phyloP scores from a whole-genome alignment of 1,140 invertebrate genomes.

The Bombus polaris region DNA sequence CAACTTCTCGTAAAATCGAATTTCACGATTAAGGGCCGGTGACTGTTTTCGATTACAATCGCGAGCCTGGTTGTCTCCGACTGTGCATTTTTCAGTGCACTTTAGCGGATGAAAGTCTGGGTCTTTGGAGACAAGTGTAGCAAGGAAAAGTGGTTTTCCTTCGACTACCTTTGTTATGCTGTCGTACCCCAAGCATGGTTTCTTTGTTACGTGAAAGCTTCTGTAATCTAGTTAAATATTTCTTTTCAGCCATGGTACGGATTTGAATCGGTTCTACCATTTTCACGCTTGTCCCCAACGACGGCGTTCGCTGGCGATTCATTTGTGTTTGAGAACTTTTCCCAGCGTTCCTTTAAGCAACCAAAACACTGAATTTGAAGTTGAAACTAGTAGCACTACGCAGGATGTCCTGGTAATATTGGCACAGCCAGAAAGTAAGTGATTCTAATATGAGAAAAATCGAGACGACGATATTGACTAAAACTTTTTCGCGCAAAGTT shows the following conservation, averaged over 20 bases:
- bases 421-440: too few relatives aligned
- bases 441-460: too few relatives aligned
- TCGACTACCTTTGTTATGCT: too few relatives aligned
- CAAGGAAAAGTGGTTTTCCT: slow-evolving; percentile 9
- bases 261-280: not conserved
- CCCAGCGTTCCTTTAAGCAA: not conserved
- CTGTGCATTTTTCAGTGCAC: slow-evolving; percentile 22
- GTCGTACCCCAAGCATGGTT: too few relatives aligned
- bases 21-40: not conserved
- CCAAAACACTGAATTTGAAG: too few relatives aligned
- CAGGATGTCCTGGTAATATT: too few relatives aligned
- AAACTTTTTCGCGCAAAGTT: too few relatives aligned
- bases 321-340: not conserved
- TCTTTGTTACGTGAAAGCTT: slow-evolving; percentile 2
- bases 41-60: not conserved
- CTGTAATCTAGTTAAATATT: slow-evolving; percentile 10
- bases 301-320: not conserved
- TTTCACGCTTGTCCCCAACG: not conserved
- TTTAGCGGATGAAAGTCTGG: slow-evolving; percentile 7
- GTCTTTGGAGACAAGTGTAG: not conserved
- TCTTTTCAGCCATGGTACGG: not conserved
- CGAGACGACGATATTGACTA: too few relatives aligned
- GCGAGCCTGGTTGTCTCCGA: not conserved
- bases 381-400: too few relatives aligned
- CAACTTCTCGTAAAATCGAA: not conserved